Evolutionary conservation across 1,140 invertebrate species (phyloP).

Genomic region (Apis mellifera): DNA sequence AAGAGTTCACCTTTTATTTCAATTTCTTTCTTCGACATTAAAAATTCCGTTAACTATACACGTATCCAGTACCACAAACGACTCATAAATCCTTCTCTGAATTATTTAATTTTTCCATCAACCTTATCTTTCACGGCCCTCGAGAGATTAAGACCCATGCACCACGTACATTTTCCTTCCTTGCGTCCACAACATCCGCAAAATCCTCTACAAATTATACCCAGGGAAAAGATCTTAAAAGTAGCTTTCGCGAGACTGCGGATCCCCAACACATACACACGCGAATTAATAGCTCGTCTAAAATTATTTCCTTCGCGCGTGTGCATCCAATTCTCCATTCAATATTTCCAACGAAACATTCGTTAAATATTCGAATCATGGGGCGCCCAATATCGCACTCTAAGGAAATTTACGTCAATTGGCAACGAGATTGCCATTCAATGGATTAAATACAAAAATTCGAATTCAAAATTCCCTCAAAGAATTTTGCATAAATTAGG

Average conservation of each 20-base stretch:
- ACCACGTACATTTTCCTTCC: neutral
- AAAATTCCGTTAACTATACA: neutral
- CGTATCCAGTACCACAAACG: neutral
- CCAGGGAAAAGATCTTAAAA: neutral
- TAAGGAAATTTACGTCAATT: no score
- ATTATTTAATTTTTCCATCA: neutral
- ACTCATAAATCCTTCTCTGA: neutral
- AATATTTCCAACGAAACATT: neutral
- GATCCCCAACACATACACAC: neutral
- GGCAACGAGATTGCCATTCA: no score
- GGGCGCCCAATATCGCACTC: no score
- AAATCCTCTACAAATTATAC: conserved; percentile 20
- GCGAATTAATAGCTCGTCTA: neutral
- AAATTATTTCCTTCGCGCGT: neutral
- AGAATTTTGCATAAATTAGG: neutral
- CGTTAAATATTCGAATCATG: neutral
- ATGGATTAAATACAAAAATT: no score
- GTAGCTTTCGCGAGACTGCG: neutral
- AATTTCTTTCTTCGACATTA: neutral
- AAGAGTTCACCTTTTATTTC: neutral
- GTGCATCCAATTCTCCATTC: neutral
- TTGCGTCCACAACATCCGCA: neutral
- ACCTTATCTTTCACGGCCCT: neutral
- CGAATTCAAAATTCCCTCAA: no score
- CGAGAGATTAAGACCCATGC: neutral